These are phyloP conservation scores for Smittia sp. DNA, from an alignment of 2,888 invertebrate species.

Conservation along the genomic window DNA sequence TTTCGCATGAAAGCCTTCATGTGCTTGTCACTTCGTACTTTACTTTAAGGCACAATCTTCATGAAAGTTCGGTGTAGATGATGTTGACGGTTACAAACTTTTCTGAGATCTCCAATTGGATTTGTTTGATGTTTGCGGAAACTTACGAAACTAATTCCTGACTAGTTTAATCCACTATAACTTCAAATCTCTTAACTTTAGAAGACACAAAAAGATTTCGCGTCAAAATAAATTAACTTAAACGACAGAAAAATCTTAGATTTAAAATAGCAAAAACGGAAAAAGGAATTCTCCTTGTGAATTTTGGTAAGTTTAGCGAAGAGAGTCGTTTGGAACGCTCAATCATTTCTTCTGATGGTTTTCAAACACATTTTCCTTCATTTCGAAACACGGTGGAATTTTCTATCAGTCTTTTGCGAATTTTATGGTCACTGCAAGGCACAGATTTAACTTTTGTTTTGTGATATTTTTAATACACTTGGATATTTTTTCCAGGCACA, in stretches of 20 bases:
- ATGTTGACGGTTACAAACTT: background rate
- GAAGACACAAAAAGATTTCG: no score
- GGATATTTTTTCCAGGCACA: conserved; percentile 33
- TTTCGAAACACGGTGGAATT: conserved; percentile 33
- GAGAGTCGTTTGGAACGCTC: conserved; percentile 13
- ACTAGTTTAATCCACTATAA: conserved; percentile 19
- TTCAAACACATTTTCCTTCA: background rate
- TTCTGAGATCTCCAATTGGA: background rate
- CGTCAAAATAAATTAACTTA: conserved; percentile 30
- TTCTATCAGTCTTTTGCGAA: conserved; percentile 35
- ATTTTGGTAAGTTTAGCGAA: conserved; percentile 33
- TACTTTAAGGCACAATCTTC: background rate
- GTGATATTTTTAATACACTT: conserved; percentile 34
- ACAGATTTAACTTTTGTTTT: conserved; percentile 17
- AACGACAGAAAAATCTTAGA: background rate
- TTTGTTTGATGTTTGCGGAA: no score
- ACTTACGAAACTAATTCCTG: conserved; percentile 4
- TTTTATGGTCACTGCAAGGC: conserved; percentile 37
- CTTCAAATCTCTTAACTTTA: background rate
- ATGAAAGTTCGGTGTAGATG: background rate
- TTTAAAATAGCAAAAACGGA: conserved; percentile 32
- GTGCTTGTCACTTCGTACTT: background rate
- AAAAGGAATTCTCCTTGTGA: conserved; percentile 9
- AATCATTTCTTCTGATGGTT: conserved; percentile 1
- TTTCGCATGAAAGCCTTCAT: background rate